Evolutionary conservation across 2,888 invertebrate species (phyloP), one percentile per base, ranked within the genome.

Genomic region (Apodemia zela): DNA sequence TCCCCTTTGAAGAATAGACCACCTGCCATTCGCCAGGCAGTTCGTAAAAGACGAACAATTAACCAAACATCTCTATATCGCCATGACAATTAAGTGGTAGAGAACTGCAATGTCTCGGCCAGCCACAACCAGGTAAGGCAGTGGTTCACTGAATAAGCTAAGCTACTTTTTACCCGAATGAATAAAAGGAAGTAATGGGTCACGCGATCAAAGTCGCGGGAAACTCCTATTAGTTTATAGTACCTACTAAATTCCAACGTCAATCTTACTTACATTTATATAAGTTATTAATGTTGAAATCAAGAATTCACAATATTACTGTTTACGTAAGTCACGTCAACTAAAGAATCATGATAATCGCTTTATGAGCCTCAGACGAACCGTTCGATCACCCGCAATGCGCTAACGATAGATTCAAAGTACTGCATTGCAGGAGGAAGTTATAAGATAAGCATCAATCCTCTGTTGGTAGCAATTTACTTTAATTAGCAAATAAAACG

Each of bases 401-500:
- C 49, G 49, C 49, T 51, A 51, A 51, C 49, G 49, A 51, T 18
- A 18, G 49, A 51, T 51, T 51, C 18, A 51, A 51, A 51, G 49
- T 51, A 51, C 49, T 51, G 49, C 49, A 51, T 17, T 51, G 49
- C 49, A 51, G 49, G 18, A 51, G 21, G 18, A 51, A 51, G 18
- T 51, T n/a, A 11, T 51, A 51, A 51, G 49, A 51, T 51, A 51
- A 21, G 18, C 49, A 51, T 51, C 49, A 51, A 51, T 51, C 49
- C 11, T 10, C 49, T 18, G 2, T n/a, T 11, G 18, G 49, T 18
- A 17, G 49, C 49, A 21, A 51, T 21, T 51, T 11, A 21, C 75
- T 78, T 76, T 78, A 78, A 84, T 84, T 81, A 80, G 78, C 80
- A 83, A 83, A 81, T 76, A 80, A 76, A 77, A 79, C 79, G 80